phyloP scores from a whole-genome alignment of 2,113 vertebrate genomes.

The Oreamnos americanus region DNA sequence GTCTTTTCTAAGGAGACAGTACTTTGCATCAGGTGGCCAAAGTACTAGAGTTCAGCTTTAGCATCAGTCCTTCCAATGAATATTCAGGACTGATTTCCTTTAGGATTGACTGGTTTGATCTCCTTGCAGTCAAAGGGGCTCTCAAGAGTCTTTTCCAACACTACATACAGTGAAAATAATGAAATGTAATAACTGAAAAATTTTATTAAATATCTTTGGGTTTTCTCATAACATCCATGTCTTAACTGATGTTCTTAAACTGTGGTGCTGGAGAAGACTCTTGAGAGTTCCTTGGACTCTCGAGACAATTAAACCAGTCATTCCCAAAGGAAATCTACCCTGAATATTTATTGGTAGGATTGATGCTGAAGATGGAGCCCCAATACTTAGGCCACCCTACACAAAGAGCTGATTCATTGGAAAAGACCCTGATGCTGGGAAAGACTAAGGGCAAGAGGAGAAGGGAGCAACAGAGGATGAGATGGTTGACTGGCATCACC shows the following conservation, averaged over 20 bases:
- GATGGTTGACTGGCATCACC: neutral
- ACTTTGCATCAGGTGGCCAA: neutral
- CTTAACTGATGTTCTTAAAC: neutral
- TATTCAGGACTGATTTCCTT: neutral
- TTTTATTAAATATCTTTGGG: neutral
- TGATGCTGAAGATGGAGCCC: neutral
- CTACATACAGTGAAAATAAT: neutral
- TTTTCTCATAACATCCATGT: neutral
- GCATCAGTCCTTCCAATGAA: neutral
- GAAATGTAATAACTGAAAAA: neutral
- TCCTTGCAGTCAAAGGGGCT: neutral
- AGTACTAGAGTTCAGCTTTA: neutral
- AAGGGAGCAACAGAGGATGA: neutral
- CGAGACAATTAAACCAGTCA: neutral
- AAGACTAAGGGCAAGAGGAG: neutral
- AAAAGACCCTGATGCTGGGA: neutral
- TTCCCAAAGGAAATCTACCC: neutral
- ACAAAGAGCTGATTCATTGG: neutral
- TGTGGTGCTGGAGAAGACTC: neutral
- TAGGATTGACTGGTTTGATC: neutral
- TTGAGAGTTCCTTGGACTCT: neutral
- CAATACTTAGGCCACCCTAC: neutral
- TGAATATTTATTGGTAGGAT: neutral
- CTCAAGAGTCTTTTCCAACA: neutral
- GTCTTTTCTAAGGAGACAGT: neutral